These are phyloP conservation scores for Chrysolina americana DNA, from an alignment of 2,888 invertebrate genomes.

Conservation along the genomic window DNA sequence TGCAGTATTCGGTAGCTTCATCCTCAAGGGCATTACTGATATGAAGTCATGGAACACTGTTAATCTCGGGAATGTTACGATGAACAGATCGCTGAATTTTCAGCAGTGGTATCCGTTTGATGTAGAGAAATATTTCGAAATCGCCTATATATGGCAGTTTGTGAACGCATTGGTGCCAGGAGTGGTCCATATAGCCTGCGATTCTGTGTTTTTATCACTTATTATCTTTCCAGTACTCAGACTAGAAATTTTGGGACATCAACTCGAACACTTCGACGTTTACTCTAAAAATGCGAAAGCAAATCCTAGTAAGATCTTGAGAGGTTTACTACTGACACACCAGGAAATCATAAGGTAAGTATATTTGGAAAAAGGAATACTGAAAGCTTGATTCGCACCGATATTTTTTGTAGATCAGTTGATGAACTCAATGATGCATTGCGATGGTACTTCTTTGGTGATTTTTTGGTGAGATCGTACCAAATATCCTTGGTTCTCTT, in stretches of 20 bases:
- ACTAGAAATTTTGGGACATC: background rate
- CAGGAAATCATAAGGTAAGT: background rate
- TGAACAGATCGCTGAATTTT: background rate
- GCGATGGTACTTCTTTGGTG: conserved; percentile 4
- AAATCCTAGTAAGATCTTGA: background rate
- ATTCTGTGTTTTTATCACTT: conserved; percentile 3
- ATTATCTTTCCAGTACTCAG: conserved; percentile 10
- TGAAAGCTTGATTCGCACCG: background rate
- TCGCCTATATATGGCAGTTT: conserved; percentile 1
- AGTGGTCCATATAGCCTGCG: background rate
- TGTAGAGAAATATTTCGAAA: background rate
- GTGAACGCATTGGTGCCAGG: background rate
- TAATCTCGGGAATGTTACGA: background rate
- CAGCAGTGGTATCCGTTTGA: conserved; percentile 4
- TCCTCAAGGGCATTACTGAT: background rate
- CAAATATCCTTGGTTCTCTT: conserved; percentile 1
- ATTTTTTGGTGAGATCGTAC: background rate
- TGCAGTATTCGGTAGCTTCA: background rate
- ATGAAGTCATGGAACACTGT: background rate
- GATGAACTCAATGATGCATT: conserved; percentile 1
- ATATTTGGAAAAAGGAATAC: background rate
- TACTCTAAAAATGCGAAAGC: background rate
- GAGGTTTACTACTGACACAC: background rate
- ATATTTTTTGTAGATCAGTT: background rate
- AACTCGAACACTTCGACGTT: background rate